Conservation (phyloP, 2,888 invertebrate genomes). For the Alcis repandata region DNA sequence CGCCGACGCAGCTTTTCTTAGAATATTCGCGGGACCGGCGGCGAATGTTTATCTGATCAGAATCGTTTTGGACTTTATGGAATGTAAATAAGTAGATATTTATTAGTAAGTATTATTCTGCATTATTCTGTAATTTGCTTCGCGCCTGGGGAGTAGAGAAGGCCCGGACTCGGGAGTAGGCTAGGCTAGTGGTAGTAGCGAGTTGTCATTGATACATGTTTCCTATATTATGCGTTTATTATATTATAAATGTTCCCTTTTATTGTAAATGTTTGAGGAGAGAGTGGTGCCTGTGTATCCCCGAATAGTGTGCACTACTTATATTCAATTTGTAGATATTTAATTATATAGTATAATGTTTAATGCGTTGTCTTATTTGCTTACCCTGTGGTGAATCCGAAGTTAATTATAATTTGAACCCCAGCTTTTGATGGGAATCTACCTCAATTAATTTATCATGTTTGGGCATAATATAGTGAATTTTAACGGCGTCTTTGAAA, state of each 20-base stretch:
- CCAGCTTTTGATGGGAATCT: conserved; percentile 78
- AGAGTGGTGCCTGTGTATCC: conserved; percentile 70
- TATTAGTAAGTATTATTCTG: conserved; percentile 78
- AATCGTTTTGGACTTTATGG: conserved; percentile 40
- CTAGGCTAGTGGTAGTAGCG: conserved; percentile 64
- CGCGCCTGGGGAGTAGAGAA: conserved; percentile 62
- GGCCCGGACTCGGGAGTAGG: conserved; percentile 50
- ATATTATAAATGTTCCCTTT: conserved; percentile 84
- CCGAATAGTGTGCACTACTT: conserved; percentile 82
- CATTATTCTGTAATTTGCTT: conserved; percentile 80
- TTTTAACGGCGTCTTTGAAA: conserved; percentile 74
- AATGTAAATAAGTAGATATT: conserved; percentile 80
- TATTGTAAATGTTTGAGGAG: conserved; percentile 83
- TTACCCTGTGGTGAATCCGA: conserved; percentile 78
- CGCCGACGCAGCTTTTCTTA: conserved; percentile 6
- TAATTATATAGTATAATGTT: conserved; percentile 87
- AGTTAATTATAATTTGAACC: conserved; percentile 81
- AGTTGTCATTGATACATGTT: conserved; percentile 80
- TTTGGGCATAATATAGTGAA: conserved; percentile 84
- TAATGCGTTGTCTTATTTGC: conserved; percentile 84
- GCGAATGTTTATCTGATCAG: conserved; percentile 30
- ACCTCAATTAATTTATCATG: conserved; percentile 87
- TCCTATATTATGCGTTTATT: conserved; percentile 85
- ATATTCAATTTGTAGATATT: conserved; percentile 86
- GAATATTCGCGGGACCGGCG: conserved; percentile 5